These are phyloP conservation scores for Erebia aethiops DNA, from an alignment of 2,888 invertebrate species.

Conservation along the genomic window DNA sequence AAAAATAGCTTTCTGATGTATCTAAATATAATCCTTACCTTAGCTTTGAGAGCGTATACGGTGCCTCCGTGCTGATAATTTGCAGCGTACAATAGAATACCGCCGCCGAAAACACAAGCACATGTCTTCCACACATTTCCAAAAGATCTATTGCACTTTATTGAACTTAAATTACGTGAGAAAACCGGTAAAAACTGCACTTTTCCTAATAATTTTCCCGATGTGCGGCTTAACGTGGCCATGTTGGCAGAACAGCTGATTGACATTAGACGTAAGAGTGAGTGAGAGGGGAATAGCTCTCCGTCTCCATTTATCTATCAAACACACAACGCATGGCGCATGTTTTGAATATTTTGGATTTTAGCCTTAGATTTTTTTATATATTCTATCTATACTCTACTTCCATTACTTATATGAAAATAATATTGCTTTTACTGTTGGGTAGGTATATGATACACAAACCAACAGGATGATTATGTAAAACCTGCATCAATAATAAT, in stretches of 20 bases:
- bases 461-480: no score
- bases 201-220: conserved; percentile 72
- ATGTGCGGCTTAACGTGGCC: conserved; percentile 76
- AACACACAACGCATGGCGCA: background rate
- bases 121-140: conserved; percentile 66
- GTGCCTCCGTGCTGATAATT: conserved; percentile 62
- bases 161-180: conserved; percentile 62
- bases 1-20: conserved; percentile 32
- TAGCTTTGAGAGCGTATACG: conserved; percentile 76
- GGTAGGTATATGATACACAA: no score
- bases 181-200: conserved; percentile 61
- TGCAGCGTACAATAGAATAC: conserved; percentile 66
- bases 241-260: conserved; percentile 77
- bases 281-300: conserved; percentile 5
- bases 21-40: conserved; percentile 60
- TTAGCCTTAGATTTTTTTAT: no score
- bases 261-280: conserved; percentile 49
- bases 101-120: conserved; percentile 72
- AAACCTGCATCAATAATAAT: no score
- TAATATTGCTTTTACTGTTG: no score
- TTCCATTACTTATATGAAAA: no score
- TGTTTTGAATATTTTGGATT: no score
- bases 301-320: background rate
- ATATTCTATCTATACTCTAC: no score
- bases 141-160: conserved; percentile 57